Evolutionary conservation across 2,888 invertebrate species (phyloP).

Genomic region (Yponomeuta sedellus): DNA sequence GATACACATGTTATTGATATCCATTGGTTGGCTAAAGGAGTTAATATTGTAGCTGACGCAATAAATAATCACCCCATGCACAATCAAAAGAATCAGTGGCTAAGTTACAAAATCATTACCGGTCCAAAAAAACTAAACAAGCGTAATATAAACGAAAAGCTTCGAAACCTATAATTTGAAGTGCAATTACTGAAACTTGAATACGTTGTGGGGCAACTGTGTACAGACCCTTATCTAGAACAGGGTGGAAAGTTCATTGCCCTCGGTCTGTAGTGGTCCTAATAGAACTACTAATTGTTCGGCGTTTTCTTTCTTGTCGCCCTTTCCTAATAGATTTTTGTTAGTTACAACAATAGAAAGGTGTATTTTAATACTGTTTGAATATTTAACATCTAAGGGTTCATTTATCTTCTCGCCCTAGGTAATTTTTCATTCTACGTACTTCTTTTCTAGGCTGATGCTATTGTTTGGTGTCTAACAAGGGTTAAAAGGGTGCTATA

Average conservation of each 20-base stretch:
- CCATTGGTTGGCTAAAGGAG: not conserved
- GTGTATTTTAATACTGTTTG: not conserved
- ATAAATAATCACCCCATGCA: not conserved
- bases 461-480: not conserved
- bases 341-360: constrained; percentile 5
- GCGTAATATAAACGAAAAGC: not conserved
- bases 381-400: not conserved
- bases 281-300: constrained; percentile 8
- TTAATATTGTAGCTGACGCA: not conserved
- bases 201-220: constrained; percentile 10
- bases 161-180: not conserved
- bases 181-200: not conserved
- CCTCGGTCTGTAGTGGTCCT: constrained; percentile 17
- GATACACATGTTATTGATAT: not conserved
- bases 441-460: not conserved
- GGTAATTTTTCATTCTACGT: not conserved
- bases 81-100: not conserved
- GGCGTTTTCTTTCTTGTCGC: not conserved
- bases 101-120: not conserved
- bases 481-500: not conserved
- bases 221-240: constrained; percentile 33
- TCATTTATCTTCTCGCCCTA: constrained; percentile 1
- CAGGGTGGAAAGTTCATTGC: constrained; percentile 32
- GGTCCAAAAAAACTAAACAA: not conserved
- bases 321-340: constrained; percentile 2